Evolutionary conservation across 2,888 invertebrate species (phyloP).

Genomic region (Heliconius sara): DNA sequence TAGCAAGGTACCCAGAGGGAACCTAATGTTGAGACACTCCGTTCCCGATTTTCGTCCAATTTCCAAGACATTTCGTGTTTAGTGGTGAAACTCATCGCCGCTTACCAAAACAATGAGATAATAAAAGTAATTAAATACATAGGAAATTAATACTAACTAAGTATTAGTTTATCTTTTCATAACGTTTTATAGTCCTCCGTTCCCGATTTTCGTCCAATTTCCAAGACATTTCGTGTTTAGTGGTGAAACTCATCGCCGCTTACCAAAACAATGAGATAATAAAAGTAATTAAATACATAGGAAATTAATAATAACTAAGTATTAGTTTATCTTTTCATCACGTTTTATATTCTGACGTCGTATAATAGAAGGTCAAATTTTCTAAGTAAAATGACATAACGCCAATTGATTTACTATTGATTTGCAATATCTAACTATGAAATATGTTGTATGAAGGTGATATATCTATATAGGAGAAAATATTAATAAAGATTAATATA

Average conservation of each 20-base stretch:
- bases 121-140: neutral
- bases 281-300: neutral
- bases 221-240: neutral
- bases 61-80: neutral
- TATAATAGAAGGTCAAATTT: constrained; percentile 25
- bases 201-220: neutral
- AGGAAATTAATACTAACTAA: constrained; percentile 9
- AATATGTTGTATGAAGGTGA: no score
- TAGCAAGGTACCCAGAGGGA: no score
- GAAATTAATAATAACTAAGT: constrained; percentile 6
- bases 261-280: neutral
- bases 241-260: neutral
- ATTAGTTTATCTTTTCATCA: constrained; percentile 33
- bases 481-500: neutral
- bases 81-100: neutral
- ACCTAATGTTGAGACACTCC: no score
- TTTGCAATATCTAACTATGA: neutral
- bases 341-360: constrained; percentile 28
- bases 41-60: neutral
- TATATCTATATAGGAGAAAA: neutral
- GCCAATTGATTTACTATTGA: neutral
- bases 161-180: constrained; percentile 29
- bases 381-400: constrained; percentile 14
- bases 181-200: constrained; percentile 28
- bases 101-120: neutral